Percentiles rank a stretch among this genome's conserved stretches.
Conservation (phyloP, 1,140 invertebrate genomes). For the Hormaphis cornu region DNA sequence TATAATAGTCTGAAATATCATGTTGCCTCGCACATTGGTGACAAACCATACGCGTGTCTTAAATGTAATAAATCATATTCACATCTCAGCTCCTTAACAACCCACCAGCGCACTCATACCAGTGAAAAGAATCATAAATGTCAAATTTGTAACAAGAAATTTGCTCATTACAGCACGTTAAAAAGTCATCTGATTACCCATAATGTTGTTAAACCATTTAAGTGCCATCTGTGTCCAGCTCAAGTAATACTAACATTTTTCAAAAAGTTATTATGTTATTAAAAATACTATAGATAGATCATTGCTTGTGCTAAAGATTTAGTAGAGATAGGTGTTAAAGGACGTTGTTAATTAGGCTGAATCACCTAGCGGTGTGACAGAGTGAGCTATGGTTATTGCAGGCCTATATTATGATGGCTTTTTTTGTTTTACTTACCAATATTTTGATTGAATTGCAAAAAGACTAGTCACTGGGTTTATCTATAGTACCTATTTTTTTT, state of each 20-base stretch:
- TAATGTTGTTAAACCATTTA: slow-evolving; percentile 1
- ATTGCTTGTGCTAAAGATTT: no score
- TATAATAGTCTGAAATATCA: slow-evolving; percentile 84
- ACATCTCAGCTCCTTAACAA: slow-evolving; percentile 54
- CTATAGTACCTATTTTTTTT: no score
- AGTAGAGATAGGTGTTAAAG: no score
- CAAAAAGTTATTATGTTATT: neutral
- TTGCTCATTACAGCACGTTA: neutral
- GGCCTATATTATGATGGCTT: no score
- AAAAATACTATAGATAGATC: no score
- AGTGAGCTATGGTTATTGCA: no score
- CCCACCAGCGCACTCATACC: slow-evolving; percentile 65
- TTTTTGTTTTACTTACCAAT: neutral
- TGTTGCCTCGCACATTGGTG: slow-evolving; percentile 63
- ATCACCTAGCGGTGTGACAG: no score
- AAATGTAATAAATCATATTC: slow-evolving; percentile 40
- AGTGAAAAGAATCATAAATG: slow-evolving; percentile 52
- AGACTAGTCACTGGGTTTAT: no score
- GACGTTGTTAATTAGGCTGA: no score
- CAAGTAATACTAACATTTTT: neutral
- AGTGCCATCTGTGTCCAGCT: slow-evolving; percentile 14
- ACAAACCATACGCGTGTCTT: slow-evolving; percentile 58
- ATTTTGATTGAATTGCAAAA: neutral
- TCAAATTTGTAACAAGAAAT: slow-evolving; percentile 25
- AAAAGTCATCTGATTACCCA: slow-evolving; percentile 6